A percentile compares a stretch with the other conserved stretches of the same genome.
phyloP scores from a whole-genome alignment of 2,888 invertebrate species.

The Drosophila mayaguana region DNA sequence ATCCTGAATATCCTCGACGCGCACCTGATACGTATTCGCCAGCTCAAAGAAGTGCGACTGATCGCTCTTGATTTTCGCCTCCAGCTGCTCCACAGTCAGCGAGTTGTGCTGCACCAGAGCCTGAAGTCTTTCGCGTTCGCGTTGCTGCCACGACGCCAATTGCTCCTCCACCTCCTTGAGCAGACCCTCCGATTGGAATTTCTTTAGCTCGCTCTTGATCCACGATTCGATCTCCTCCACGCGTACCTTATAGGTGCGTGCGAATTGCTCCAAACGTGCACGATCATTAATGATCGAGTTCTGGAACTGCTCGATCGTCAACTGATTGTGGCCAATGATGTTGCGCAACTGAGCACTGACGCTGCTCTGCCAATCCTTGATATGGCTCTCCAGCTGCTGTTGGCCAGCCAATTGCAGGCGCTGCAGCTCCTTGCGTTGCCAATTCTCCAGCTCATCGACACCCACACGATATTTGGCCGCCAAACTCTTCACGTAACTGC shows the following conservation, averaged over 20 bases:
- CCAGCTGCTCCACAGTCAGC: slow-evolving; percentile 81
- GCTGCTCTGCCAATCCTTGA: slow-evolving; percentile 82
- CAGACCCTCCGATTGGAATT: slow-evolving; percentile 81
- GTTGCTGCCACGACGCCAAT: slow-evolving; percentile 81
- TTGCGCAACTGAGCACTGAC: slow-evolving; percentile 77
- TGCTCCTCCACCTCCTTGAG: slow-evolving; percentile 82
- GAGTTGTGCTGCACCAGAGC: slow-evolving; percentile 78
- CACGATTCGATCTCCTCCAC: slow-evolving; percentile 83
- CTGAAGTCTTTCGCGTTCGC: slow-evolving; percentile 81
- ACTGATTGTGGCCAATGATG: slow-evolving; percentile 79
- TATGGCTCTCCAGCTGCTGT: slow-evolving; percentile 72
- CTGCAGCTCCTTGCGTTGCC: slow-evolving; percentile 82
- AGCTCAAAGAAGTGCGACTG: slow-evolving; percentile 78
- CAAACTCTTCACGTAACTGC: slow-evolving; percentile 76
- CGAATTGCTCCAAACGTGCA: slow-evolving; percentile 76
- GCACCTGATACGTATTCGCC: slow-evolving; percentile 81
- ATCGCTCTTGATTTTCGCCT: slow-evolving; percentile 80
- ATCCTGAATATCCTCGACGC: slow-evolving; percentile 82
- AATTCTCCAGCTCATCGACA: slow-evolving; percentile 83
- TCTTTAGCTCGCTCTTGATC: slow-evolving; percentile 80
- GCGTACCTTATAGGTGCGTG: slow-evolving; percentile 80
- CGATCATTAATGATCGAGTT: slow-evolving; percentile 81
- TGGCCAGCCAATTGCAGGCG: slow-evolving; percentile 76
- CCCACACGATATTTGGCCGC: slow-evolving; percentile 82
- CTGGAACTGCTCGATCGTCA: slow-evolving; percentile 84